Base-by-base conservation (phyloP, 2,113 vertebrate species). In the Aptenodytes forsteri region DNA sequence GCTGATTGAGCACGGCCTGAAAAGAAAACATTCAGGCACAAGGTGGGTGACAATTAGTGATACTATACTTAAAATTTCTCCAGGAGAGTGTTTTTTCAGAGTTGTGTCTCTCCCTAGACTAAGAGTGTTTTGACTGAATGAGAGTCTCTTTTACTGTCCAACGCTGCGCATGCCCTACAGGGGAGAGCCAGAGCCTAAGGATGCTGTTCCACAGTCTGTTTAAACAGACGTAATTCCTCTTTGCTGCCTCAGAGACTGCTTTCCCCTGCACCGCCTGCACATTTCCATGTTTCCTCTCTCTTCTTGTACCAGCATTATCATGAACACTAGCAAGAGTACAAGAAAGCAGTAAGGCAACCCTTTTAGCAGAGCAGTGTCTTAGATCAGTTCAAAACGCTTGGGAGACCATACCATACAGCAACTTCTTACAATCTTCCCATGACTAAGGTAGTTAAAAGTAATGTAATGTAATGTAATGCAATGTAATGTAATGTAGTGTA, bases 381-480 rank as follows among this genome's bases (percentile, higher is more conserved):
- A 80, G 40, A 83, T 47, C 22, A 85, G 55, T 38, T 82, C 61
- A 81, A 93, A 89, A 66, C 42, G 61, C 34, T 55, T 75, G 34
- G 42, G 42, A 93, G 26, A 78, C 26, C 38, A 50, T 27, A 71
- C 6, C 10, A 27, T 30, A 56, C 2, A 25, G 46, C 7, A 84
- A 82, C 16, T 36, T 70, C 9, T 66, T 67, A 75, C 2, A 40
- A 47, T 36, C 69, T 85, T 86, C 62, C 47, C 30, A 50, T 8
- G 52, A 76, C 75, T 52, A 42, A 64, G 17, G 55, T 50, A 71
- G 46, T 93, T 89, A 70, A 87, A 94, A 78, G 62, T 55, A 83
- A 72, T 7, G 66, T 44, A 59, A 89, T 25, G 13, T 34, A 73
- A 77, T n/a, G 20, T 32, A 64, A 32, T 13, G 9, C 36, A 56